Evolutionary conservation across 2,797 vertebrate genomes (phyloP).

Genomic region (Eleutherodactylus coqui): DNA sequence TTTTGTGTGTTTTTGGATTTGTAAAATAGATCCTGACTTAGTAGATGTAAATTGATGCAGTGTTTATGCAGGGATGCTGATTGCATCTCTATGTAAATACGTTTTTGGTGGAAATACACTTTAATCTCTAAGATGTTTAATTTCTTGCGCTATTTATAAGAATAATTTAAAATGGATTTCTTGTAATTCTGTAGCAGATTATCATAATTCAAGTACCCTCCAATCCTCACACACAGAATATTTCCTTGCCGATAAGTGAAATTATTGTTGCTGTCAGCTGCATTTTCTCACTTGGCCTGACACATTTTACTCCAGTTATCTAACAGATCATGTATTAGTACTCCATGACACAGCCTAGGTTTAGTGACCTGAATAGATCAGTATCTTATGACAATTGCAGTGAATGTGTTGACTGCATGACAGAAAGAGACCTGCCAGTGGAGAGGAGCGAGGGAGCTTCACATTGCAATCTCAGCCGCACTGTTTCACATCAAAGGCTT

Average conservation of each 20-base stretch:
- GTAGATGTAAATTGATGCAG: conserved; percentile 16
- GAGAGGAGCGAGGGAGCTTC: conserved; percentile 41
- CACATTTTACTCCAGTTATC: conserved; percentile 45
- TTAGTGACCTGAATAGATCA: conserved; percentile 57
- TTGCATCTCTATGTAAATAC: conserved; percentile 1
- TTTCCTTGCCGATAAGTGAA: conserved; percentile 13
- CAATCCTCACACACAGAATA: neutral
- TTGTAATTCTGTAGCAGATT: neutral
- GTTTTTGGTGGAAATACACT: conserved; percentile 7
- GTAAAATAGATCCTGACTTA: neutral
- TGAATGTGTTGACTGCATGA: conserved; percentile 48
- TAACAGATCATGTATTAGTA: conserved; percentile 42
- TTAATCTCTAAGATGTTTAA: neutral
- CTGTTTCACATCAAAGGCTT: conserved; percentile 57
- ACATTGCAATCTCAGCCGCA: conserved; percentile 51
- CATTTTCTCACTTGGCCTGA: conserved; percentile 44
- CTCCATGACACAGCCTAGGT: conserved; percentile 43
- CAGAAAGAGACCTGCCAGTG: conserved; percentile 52
- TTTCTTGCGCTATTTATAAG: neutral
- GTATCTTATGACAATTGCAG: conserved; percentile 51
- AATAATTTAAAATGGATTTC: neutral
- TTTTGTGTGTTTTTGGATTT: neutral
- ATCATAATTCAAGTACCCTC: neutral
- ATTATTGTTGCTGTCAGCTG: conserved; percentile 31
- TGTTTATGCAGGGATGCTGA: neutral